Conservation (phyloP, 2,888 invertebrate species). For the Agonum fuliginosum region DNA sequence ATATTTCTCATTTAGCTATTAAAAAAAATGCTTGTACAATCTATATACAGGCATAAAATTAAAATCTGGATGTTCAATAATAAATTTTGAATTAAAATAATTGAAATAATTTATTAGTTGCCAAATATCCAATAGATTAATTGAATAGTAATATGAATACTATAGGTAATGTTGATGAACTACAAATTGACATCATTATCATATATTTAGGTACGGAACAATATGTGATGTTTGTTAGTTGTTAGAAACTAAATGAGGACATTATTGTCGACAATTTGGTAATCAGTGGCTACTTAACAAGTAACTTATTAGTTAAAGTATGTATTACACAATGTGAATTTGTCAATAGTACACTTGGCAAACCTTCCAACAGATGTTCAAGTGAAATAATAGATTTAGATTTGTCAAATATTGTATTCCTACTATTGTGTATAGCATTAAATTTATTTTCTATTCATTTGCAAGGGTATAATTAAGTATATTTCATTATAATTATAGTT, state of each 20-base stretch:
- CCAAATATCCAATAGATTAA: too few species aligned
- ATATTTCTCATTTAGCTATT: too few species aligned
- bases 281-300: conserved; percentile 25
- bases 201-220: too few species aligned
- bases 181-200: too few species aligned
- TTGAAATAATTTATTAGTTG: too few species aligned
- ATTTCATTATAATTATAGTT: background rate
- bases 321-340: conserved; percentile 27
- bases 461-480: background rate
- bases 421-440: background rate
- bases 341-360: background rate
- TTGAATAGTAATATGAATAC: too few species aligned
- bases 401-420: background rate
- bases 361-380: conserved; percentile 8
- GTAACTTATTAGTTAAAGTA: conserved; percentile 34
- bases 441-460: conserved; percentile 8
- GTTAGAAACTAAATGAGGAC: conserved; percentile 26
- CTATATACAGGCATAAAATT: too few species aligned
- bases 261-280: conserved; percentile 33
- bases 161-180: too few species aligned
- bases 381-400: background rate
- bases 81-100: too few species aligned
- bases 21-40: too few species aligned
- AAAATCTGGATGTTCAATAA: too few species aligned
- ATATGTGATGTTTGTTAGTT: conserved; percentile 13